A percentile compares a stretch with the other conserved stretches of the same genome.
Conservation (phyloP, 2,888 invertebrate genomes). For the Euzophera pinguis region DNA sequence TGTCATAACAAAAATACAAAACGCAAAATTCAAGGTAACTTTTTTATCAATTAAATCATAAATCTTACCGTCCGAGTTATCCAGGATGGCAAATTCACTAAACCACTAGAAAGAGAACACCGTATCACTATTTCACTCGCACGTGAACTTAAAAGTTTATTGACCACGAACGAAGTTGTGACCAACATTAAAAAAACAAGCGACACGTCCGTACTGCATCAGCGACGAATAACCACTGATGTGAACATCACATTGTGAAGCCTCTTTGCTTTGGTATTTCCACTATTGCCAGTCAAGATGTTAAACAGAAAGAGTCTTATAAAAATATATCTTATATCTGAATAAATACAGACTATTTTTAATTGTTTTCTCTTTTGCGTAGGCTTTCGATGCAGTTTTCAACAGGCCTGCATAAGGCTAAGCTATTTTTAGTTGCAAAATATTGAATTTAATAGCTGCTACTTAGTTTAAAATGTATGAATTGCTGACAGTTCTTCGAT, state of each 20-base stretch:
- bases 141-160: constrained; percentile 41
- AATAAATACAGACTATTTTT: not conserved
- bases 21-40: constrained; percentile 1
- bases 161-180: constrained; percentile 41
- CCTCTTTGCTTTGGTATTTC: constrained; percentile 1
- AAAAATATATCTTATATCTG: constrained; percentile 38
- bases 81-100: constrained; percentile 51
- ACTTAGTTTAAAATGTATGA: too few species aligned
- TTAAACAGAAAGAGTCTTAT: constrained; percentile 20
- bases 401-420: not conserved
- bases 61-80: constrained; percentile 60
- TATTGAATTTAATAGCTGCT: too few species aligned
- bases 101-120: constrained; percentile 32
- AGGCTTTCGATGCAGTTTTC: constrained; percentile 2
- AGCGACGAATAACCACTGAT: constrained; percentile 51
- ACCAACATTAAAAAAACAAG: constrained; percentile 18
- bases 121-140: constrained; percentile 38
- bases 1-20: not conserved
- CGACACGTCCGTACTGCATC: constrained; percentile 38
- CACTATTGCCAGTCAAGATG: constrained; percentile 34
- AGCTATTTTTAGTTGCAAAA: not conserved
- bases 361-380: not conserved
- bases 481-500: too few species aligned
- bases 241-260: constrained; percentile 24
- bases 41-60: constrained; percentile 10